A percentile compares a stretch with the other conserved stretches of the same genome.
These are phyloP conservation scores for Caenorhabditis macrosperma DNA, from an alignment of 2,888 invertebrate genomes.

Conservation along the genomic window DNA sequence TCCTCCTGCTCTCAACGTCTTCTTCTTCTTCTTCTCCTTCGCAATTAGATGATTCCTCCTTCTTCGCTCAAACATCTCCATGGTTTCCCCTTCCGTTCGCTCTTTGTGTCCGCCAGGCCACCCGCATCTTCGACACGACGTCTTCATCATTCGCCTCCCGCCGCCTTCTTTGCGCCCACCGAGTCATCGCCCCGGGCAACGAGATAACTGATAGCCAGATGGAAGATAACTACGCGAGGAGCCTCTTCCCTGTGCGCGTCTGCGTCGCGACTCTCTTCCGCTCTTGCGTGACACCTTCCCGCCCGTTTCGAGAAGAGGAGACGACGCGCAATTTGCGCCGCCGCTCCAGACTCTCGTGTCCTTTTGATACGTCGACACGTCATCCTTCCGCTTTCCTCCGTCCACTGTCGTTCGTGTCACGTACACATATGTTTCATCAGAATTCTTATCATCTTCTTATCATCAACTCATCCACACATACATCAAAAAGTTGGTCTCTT, in stretches of 20 bases:
- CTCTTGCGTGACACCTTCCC: constrained; percentile 18
- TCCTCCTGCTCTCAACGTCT: no score
- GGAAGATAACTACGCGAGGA: constrained; percentile 11
- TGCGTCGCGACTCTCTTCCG: not conserved
- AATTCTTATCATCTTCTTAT: not conserved
- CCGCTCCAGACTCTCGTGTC: constrained; percentile 1
- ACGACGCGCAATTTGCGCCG: not conserved
- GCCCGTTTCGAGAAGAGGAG: not conserved
- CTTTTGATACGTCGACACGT: not conserved
- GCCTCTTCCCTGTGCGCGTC: constrained; percentile 1
- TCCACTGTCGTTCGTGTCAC: constrained; percentile 10
- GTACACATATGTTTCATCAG: constrained; percentile 1
- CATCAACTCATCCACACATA: not conserved
- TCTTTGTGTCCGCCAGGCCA: constrained; percentile 9
- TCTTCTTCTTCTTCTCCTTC: no score
- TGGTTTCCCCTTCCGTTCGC: no score
- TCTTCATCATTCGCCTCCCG: not conserved
- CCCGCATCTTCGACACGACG: not conserved
- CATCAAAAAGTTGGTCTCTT: not conserved
- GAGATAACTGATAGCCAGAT: constrained; percentile 22
- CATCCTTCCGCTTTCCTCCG: not conserved
- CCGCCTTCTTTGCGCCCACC: not conserved
- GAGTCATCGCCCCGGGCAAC: constrained; percentile 47
- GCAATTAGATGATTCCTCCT: no score
- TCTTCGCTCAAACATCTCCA: no score